Base-by-base conservation (phyloP, 2,797 vertebrate species). In the Heterohyrax brucei region DNA sequence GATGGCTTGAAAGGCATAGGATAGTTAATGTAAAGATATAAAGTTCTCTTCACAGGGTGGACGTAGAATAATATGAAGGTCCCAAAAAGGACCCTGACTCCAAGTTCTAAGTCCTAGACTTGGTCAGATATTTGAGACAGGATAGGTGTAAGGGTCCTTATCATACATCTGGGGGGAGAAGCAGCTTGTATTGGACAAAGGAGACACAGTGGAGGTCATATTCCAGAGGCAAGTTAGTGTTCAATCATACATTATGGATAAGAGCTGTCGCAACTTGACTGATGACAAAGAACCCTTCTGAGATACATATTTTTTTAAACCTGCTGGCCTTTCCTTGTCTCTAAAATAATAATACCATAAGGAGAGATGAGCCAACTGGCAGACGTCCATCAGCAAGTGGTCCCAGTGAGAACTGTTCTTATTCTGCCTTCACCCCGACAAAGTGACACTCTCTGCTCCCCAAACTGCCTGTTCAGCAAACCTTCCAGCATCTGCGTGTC, bases 321-420 rank as follows among this genome's bases (percentile, higher is more conserved):
- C 72, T 89, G 82, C 88, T 92, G 93, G 96, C 83, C 83, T 95
- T 88, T 95, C 86, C 93, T 94, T 94, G 86, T 80, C 90, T 94
- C 96, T 89, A 94, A 96, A 96, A 96, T 93, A 96, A 96, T 89
- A 96, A 93, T 84, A 96, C 87, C 78, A 80, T 72, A 94, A 83
- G 87, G 79, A 94, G 85, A 84, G 86, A 93, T 81, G 95, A 96
- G 95, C 96, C 96, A 98, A 88, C 86, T 97, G 98, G 97, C 96
- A 13, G 85, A 48, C 9, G 5, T 92, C 96, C 96, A 96, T 78
- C 66, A 82, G 90, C 87, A 87, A 94, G 96, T 96, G 96, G 94
- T 94, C 90, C 89, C 56, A 12, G 22, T 10, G 80, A 95, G 89
- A 92, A 92, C 72, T 5, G 81, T 53, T 89, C 6, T 2, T n/a